Percentiles rank a stretch among this genome's conserved stretches.
Evolutionary conservation across 1,140 invertebrate genomes (phyloP).

Genomic region (Drosophila tsacasi): DNA sequence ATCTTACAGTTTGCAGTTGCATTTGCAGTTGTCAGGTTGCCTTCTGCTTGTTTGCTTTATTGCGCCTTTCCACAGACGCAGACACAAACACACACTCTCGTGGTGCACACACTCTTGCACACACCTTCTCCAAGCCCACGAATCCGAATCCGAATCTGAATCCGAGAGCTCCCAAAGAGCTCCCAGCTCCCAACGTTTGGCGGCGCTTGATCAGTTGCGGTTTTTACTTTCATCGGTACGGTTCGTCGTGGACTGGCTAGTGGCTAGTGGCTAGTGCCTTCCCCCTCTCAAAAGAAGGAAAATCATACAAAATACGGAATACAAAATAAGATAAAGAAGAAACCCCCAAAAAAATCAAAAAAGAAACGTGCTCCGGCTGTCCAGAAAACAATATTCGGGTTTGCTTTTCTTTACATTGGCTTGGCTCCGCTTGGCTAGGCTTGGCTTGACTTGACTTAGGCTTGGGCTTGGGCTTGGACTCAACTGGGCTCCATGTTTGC

Average conservation of each 20-base stretch:
- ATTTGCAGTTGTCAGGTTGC: conserved; percentile 60
- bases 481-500: conserved; percentile 45
- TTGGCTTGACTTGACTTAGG: conserved; percentile 2
- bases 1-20: conserved; percentile 33
- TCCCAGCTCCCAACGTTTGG: conserved; percentile 35
- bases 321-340: not conserved
- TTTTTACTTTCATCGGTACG: conserved; percentile 85
- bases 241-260: conserved; percentile 45
- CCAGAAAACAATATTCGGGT: conserved; percentile 38
- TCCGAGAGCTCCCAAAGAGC: conserved; percentile 43
- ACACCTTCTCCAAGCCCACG: conserved; percentile 4
- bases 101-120: not conserved
- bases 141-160: conserved; percentile 30
- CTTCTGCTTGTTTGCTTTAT: conserved; percentile 74
- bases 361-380: conserved; percentile 12
- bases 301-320: not conserved
- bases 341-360: not conserved
- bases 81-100: not conserved
- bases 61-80: conserved; percentile 49
- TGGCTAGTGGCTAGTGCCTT: not conserved
- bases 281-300: not conserved
- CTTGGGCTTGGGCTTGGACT: not conserved
- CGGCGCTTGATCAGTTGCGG: conserved; percentile 84
- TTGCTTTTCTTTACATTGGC: conserved; percentile 48
- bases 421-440: conserved; percentile 19